Conservation (phyloP, 2,113 vertebrate genomes). For the Peromyscus polionotus region DNA sequence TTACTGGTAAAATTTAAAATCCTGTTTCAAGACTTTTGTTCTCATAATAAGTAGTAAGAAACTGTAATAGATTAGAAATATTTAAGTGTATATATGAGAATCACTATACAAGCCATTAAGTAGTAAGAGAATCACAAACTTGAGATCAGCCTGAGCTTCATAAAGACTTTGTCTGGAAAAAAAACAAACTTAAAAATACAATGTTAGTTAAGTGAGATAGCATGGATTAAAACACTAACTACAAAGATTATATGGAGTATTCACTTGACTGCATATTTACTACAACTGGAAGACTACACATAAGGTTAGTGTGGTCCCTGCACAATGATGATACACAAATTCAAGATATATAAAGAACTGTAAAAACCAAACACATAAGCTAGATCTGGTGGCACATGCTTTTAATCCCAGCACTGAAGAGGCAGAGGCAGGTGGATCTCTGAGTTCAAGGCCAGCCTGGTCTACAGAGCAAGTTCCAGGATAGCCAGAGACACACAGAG, state of each 20-base stretch:
- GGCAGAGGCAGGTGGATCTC: neutral
- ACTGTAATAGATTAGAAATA: neutral
- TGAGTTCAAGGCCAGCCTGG: neutral
- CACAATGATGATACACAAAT: neutral
- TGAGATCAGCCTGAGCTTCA: neutral
- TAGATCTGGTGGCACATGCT: neutral
- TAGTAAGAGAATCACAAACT: neutral
- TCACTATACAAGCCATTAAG: neutral
- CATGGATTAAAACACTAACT: slow-evolving; percentile 8
- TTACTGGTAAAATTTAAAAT: neutral
- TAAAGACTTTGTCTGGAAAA: neutral
- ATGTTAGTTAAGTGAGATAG: neutral
- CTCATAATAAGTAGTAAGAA: neutral
- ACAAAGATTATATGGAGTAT: neutral
- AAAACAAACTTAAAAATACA: neutral
- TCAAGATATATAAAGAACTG: neutral
- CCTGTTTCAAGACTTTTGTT: slow-evolving; percentile 12
- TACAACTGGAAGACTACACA: neutral
- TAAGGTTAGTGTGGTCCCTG: neutral
- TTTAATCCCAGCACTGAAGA: neutral
- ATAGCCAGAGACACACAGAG: neutral
- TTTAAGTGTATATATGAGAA: neutral
- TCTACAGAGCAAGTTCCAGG: neutral
- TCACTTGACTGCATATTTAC: neutral
- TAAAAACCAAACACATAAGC: neutral